phyloP scores from a whole-genome alignment of 2,888 invertebrate species.

The Plagodis dolabraria region DNA sequence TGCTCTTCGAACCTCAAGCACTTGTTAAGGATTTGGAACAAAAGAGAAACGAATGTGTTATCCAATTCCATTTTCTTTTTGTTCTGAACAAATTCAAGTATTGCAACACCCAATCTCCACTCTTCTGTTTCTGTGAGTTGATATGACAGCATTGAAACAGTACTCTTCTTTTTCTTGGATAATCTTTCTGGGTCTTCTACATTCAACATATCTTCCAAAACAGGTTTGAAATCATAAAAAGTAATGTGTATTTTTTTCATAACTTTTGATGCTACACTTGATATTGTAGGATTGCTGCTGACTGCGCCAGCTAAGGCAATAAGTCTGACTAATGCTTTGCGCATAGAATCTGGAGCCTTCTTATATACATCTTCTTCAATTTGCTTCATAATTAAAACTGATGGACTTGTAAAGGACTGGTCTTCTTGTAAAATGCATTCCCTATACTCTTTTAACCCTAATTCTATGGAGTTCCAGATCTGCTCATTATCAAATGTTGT shows the following conservation, averaged over 20 bases:
- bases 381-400: conserved; percentile 83
- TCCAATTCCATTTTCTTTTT: conserved; percentile 91
- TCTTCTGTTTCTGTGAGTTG: conserved; percentile 86
- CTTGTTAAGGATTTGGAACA: conserved; percentile 92
- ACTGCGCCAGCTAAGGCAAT: conserved; percentile 84
- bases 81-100: conserved; percentile 93
- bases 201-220: conserved; percentile 86
- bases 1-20: conserved; percentile 93
- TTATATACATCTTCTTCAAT: conserved; percentile 83
- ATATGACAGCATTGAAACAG: conserved; percentile 78
- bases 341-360: conserved; percentile 71
- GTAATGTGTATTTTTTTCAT: conserved; percentile 88
- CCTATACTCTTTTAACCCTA: conserved; percentile 81
- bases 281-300: conserved; percentile 85
- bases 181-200: conserved; percentile 66
- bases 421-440: conserved; percentile 69
- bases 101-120: conserved; percentile 92
- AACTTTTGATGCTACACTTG: conserved; percentile 85
- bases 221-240: conserved; percentile 84
- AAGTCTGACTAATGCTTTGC: conserved; percentile 77
- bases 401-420: conserved; percentile 64
- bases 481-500: conserved; percentile 66
- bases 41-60: conserved; percentile 87
- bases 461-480: conserved; percentile 86
- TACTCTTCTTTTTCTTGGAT: conserved; percentile 71